These are phyloP conservation scores for Plumapathes pennacea DNA, from an alignment of 92 coral and sea anemone species.

Conservation along the genomic window DNA sequence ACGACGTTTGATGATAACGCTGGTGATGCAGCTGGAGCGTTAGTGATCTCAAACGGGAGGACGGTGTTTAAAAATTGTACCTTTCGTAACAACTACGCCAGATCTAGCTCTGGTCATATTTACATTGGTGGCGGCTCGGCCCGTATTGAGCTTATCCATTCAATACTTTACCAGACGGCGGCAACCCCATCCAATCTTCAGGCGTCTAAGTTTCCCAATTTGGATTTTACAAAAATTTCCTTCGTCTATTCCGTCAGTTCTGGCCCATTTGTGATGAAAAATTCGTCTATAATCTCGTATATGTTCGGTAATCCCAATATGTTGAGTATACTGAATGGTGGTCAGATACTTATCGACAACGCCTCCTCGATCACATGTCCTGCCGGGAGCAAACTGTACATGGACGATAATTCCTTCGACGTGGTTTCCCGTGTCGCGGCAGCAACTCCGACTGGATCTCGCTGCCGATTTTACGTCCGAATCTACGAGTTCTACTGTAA, in stretches of 20 bases:
- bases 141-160: conserved; percentile 1
- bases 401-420: conserved; percentile 2
- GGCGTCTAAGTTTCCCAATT: background rate
- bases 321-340: conserved; percentile 9
- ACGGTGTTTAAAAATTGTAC: conserved; percentile 13
- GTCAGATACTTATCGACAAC: conserved; percentile 11
- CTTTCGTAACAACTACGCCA: conserved; percentile 30
- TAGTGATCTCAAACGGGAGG: conserved; percentile 14
- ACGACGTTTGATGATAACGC: conserved; percentile 21
- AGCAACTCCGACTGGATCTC: background rate
- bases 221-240: background rate
- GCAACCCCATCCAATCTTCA: background rate
- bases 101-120: conserved; percentile 16
- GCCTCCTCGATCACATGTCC: conserved; percentile 34
- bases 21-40: conserved; percentile 14
- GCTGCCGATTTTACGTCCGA: conserved; percentile 17
- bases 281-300: conserved; percentile 8
- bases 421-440: background rate
- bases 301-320: background rate
- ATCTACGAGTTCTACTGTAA: conserved; percentile 35
- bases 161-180: conserved; percentile 20
- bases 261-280: conserved; percentile 18
- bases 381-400: conserved; percentile 2
- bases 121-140: conserved; percentile 8
- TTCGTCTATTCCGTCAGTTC: conserved; percentile 20